Percentiles rank a stretch among this genome's conserved stretches.
Evolutionary conservation across 2,113 vertebrate genomes (phyloP).

Genomic region (Odontophorus gujanensis): DNA sequence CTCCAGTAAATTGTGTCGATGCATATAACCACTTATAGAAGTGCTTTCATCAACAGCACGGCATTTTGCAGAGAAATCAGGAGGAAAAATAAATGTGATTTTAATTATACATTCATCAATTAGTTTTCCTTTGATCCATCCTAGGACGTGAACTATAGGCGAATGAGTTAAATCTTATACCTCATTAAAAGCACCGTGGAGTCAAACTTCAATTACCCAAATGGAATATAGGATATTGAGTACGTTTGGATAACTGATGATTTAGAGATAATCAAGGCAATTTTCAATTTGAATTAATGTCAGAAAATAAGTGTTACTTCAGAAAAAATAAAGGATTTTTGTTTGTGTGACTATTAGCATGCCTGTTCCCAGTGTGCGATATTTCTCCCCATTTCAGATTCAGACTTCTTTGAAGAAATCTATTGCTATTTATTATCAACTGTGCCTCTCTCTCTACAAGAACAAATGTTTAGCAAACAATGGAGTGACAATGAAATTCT

Average conservation of each 20-base stretch:
- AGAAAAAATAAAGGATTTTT: not conserved
- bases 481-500: not conserved
- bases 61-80: conserved; percentile 30
- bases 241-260: not conserved
- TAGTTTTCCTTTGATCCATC: conserved; percentile 53
- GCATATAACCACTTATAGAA: not conserved
- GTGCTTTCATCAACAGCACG: conserved; percentile 28
- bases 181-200: conserved; percentile 47
- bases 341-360: not conserved
- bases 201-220: conserved; percentile 49
- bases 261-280: conserved; percentile 28
- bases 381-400: not conserved
- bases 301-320: conserved; percentile 22
- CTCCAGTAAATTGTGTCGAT: not conserved
- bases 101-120: conserved; percentile 58
- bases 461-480: not conserved
- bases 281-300: conserved; percentile 31
- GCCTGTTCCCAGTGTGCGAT: not conserved
- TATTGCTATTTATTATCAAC: not conserved
- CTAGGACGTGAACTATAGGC: conserved; percentile 26
- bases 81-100: conserved; percentile 41
- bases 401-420: not conserved
- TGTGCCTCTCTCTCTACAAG: not conserved
- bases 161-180: conserved; percentile 45
- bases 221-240: conserved; percentile 12